phyloP scores from a whole-genome alignment of 2,888 invertebrate genomes.

The Xestia xanthographa region DNA sequence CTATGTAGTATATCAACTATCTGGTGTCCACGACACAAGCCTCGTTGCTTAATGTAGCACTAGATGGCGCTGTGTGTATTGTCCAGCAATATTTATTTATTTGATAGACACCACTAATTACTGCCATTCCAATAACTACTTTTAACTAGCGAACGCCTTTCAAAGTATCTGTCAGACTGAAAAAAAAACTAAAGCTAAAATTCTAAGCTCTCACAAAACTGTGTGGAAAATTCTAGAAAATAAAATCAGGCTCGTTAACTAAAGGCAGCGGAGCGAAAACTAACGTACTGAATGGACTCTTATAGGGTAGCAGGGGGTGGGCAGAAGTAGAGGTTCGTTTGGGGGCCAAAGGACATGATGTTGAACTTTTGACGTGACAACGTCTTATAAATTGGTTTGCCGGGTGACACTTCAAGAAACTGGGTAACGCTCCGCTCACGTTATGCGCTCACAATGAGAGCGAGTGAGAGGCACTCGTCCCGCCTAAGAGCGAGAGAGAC shows the following conservation, averaged over 20 bases:
- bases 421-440: too few relatives aligned
- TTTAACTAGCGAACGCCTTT: slow-evolving; percentile 5
- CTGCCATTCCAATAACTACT: background rate
- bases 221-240: slow-evolving; percentile 70
- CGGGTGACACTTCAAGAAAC: too few relatives aligned
- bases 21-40: too few relatives aligned
- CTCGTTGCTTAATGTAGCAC: too few relatives aligned
- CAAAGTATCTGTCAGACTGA: slow-evolving; percentile 24
- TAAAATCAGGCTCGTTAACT: slow-evolving; percentile 86
- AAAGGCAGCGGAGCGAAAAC: slow-evolving; percentile 79
- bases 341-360: slow-evolving; percentile 37
- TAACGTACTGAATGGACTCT: slow-evolving; percentile 79
- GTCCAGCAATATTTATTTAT: too few relatives aligned
- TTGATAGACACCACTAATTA: slow-evolving; percentile 21
- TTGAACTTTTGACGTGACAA: background rate
- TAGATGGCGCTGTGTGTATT: too few relatives aligned
- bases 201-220: slow-evolving; percentile 37
- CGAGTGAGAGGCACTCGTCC: too few relatives aligned
- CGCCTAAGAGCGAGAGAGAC: too few relatives aligned
- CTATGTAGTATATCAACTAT: too few relatives aligned
- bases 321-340: slow-evolving; percentile 17
- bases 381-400: too few relatives aligned
- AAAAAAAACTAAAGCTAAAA: slow-evolving; percentile 34
- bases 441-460: too few relatives aligned
- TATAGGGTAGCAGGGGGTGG: slow-evolving; percentile 47